Base-by-base conservation (phyloP, 2,113 vertebrate species). In the Herpailurus yagouaroundi region DNA sequence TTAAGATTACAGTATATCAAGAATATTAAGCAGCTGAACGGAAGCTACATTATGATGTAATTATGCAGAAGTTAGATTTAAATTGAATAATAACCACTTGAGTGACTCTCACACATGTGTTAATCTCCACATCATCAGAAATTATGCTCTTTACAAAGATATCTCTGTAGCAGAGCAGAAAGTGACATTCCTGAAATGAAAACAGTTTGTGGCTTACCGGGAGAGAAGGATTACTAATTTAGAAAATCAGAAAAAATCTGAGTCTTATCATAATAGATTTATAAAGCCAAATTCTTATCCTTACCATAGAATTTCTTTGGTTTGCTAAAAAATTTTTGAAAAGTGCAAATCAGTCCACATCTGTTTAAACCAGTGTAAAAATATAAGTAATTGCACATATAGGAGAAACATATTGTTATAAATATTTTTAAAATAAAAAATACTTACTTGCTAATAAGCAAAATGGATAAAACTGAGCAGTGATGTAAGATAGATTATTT, bases 161-260 rank as follows among this genome's bases (percentile, higher is more conserved):
- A 96, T 57, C 33, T 82, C 69, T 86, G 41, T 69, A 95, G 10
- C 15, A 93, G 60, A 74, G 36, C 23, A 89, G 33, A 91, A 86
- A 93, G 76, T 80, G 76, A 68, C 12, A 57, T 85, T 90, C 31
- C 90, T 82, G 41, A 93, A 79, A 95, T 88, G 25, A 97, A 97
- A 91, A 92, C 11, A 19, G 33, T 89, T 96, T 88, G 81, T 76
- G 13, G 33, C 14, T 95, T 93, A n/a, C 36, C 73, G 83, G 16
- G 18, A 95, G 29, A 4, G 60, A 92, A 94, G 60, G 89, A 94
- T 50, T 94, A 23, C 38, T 96, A 64, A 98, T 94, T 91, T 88
- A 94, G 73, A 97, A 96, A 94, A 92, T 92, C 3, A 57, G 12
- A 52, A 82, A 92, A 71, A 93, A 45, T 68, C 23, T 96, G 48